Percentiles rank a stretch among this genome's conserved stretches.
These are phyloP conservation scores for Pseudochirops corinnae DNA, from an alignment of 2,797 vertebrate genomes.

Conservation along the genomic window DNA sequence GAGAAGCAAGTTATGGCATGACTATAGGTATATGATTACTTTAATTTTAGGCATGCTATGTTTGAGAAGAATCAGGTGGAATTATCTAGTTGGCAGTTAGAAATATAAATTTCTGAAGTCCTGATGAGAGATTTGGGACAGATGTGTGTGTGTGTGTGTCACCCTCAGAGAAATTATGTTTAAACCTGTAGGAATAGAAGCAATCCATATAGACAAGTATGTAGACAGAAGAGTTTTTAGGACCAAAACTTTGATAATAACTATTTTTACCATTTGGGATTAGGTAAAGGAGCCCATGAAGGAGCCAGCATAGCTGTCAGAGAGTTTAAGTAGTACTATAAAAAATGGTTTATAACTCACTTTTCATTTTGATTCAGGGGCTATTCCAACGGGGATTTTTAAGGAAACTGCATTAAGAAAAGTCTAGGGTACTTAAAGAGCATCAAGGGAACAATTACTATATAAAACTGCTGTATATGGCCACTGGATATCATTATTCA, in stretches of 20 bases:
- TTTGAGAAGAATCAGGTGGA: neutral
- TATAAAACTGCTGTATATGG: slow-evolving; percentile 33
- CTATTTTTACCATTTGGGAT: neutral
- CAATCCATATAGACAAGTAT: neutral
- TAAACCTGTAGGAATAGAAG: neutral
- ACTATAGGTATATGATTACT: neutral
- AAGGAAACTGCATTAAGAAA: slow-evolving; percentile 65
- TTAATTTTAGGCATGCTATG: neutral
- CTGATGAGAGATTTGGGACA: neutral
- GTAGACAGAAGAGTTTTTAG: neutral
- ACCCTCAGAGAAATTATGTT: neutral
- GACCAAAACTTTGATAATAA: neutral
- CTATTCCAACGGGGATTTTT: slow-evolving; percentile 73
- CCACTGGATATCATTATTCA: slow-evolving; percentile 18
- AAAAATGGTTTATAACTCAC: slow-evolving; percentile 75
- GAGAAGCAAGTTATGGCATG: neutral
- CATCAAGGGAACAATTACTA: slow-evolving; percentile 40
- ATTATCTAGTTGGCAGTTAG: neutral
- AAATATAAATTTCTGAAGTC: neutral
- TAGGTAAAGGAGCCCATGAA: neutral
- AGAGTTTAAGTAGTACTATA: slow-evolving; percentile 41
- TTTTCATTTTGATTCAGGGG: slow-evolving; percentile 56
- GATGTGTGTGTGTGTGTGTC: neutral
- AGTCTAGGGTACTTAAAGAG: slow-evolving; percentile 34
- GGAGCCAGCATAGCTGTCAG: neutral